Conservation (phyloP, 2,113 vertebrate genomes). For the Stegostoma tigrinum region DNA sequence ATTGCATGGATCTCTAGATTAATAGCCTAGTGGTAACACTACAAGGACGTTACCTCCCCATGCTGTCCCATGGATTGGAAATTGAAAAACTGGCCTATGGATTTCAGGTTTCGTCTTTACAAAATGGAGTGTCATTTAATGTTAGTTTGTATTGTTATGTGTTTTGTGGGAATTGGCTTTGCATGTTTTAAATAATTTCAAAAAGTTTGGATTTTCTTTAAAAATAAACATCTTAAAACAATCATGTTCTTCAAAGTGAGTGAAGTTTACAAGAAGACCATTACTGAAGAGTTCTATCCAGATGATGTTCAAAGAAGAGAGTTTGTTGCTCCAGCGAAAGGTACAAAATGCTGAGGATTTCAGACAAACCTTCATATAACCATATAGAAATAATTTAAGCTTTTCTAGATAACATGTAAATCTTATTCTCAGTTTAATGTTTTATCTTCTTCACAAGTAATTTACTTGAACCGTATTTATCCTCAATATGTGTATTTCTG, state of each 20-base stretch:
- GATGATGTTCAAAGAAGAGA: conserved; percentile 53
- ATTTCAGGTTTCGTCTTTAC: not conserved
- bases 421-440: no score
- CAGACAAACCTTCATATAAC: not conserved
- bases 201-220: not conserved
- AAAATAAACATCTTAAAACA: conserved; percentile 8
- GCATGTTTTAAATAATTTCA: not conserved
- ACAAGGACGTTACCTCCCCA: no score
- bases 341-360: not conserved
- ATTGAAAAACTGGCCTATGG: not conserved
- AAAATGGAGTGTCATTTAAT: not conserved
- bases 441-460: not conserved
- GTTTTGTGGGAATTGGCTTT: not conserved
- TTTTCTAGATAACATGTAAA: not conserved
- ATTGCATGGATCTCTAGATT: no score
- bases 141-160: not conserved
- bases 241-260: conserved; percentile 62
- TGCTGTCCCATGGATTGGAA: not conserved
- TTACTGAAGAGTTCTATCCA: conserved; percentile 43
- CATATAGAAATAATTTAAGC: not conserved
- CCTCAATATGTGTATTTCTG: not conserved
- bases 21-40: no score
- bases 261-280: conserved; percentile 51
- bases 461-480: not conserved
- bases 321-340: conserved; percentile 45